phyloP scores from a whole-genome alignment of 2,888 invertebrate species.

The Emesis russula region DNA sequence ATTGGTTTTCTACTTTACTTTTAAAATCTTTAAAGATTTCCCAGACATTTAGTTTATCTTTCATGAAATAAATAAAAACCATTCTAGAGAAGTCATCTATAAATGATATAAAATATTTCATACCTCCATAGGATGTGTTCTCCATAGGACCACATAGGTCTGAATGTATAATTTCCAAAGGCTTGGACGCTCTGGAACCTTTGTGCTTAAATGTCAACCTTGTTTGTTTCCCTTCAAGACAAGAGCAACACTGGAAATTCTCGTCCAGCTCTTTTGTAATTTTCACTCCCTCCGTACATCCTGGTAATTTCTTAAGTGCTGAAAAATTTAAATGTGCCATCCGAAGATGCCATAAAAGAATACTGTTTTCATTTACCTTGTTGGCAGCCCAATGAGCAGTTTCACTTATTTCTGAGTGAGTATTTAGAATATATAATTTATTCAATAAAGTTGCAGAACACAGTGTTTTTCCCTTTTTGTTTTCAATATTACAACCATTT shows the following conservation, averaged over 20 bases:
- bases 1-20: no score
- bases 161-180: conserved; percentile 68
- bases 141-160: conserved; percentile 79
- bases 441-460: conserved; percentile 21
- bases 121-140: conserved; percentile 56
- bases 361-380: no score
- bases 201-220: no score
- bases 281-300: conserved; percentile 19
- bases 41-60: conserved; percentile 50
- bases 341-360: background rate
- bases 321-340: conserved; percentile 9
- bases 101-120: conserved; percentile 37
- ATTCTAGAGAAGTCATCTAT: conserved; percentile 67
- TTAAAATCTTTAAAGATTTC: no score
- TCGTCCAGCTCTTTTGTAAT: conserved; percentile 6
- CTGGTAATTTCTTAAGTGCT: conserved; percentile 3
- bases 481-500: conserved; percentile 33
- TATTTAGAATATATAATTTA: no score
- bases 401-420: no score
- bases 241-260: conserved; percentile 18
- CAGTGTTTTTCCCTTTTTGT: no score
- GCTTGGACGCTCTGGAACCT: conserved; percentile 55
- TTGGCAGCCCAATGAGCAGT: no score
- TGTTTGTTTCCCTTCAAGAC: conserved; percentile 26
- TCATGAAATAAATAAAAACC: conserved; percentile 72